phyloP scores from a whole-genome alignment of 2,888 invertebrate species.

The Drosophila limbata region DNA sequence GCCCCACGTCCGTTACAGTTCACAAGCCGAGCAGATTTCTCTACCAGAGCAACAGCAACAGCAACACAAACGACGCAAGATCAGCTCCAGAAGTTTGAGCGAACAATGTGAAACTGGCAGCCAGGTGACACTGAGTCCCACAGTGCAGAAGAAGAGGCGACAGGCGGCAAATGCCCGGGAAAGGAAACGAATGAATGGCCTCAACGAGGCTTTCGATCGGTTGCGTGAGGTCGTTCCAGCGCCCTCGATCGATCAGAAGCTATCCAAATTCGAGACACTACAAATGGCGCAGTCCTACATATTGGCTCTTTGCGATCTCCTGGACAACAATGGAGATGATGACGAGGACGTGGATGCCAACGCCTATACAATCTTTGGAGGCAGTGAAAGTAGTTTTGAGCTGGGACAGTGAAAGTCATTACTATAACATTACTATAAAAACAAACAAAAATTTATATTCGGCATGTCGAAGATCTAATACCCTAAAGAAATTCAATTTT shows the following conservation, averaged over 20 bases:
- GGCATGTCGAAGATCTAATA: too few relatives aligned
- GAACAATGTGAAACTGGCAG: constrained; percentile 3
- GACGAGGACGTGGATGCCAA: constrained; percentile 44
- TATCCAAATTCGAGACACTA: constrained; percentile 91
- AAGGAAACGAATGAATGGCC: constrained; percentile 90
- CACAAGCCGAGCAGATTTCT: neutral
- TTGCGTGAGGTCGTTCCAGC: constrained; percentile 90
- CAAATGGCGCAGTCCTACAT: constrained; percentile 93
- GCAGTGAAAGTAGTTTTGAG: constrained; percentile 53
- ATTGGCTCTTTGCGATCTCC: constrained; percentile 88
- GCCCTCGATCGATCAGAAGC: constrained; percentile 89
- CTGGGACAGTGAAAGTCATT: constrained; percentile 14
- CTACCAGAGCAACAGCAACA: constrained; percentile 7
- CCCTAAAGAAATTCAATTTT: too few relatives aligned
- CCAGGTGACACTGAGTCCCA: constrained; percentile 86
- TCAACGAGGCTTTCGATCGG: constrained; percentile 91
- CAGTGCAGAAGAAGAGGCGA: constrained; percentile 87
- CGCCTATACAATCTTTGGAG: constrained; percentile 60
- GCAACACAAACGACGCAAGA: constrained; percentile 36
- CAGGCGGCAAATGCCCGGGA: constrained; percentile 91
- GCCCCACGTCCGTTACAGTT: constrained; percentile 5
- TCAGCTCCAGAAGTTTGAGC: constrained; percentile 26
- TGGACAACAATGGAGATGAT: constrained; percentile 84
- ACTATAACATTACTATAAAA: neutral
- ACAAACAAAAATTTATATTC: neutral